phyloP scores from a whole-genome alignment of 2,797 vertebrate genomes.

The Aeoliscus strigatus region DNA sequence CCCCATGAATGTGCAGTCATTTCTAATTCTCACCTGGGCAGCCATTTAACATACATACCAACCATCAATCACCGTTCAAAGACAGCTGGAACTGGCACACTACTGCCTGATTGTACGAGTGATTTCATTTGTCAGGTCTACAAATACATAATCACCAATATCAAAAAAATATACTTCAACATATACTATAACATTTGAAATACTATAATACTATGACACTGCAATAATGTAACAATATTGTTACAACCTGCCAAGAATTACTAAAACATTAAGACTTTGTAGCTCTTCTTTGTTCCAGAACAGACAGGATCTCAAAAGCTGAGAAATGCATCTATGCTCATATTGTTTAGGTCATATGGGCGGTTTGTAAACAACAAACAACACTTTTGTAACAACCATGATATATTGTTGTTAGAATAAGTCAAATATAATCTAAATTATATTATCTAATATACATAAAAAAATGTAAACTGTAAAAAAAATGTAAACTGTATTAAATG shows the following conservation, averaged over 20 bases:
- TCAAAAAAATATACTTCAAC: no score
- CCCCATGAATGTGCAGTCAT: conserved; percentile 44
- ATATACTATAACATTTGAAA: no score
- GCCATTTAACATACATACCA: conserved; percentile 16
- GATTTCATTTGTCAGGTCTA: conserved; percentile 4
- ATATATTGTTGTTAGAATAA: no score
- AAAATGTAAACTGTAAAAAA: neutral
- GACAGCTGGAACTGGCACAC: conserved; percentile 19
- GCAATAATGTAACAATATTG: no score
- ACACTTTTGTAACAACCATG: no score
- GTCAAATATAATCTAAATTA: no score
- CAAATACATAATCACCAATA: no score
- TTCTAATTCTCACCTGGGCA: conserved; percentile 57
- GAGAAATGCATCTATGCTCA: conserved; percentile 9
- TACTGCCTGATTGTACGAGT: conserved; percentile 31
- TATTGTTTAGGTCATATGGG: no score
- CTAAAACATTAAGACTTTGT: conserved; percentile 18
- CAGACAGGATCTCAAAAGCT: neutral
- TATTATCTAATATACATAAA: no score
- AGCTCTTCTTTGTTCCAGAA: conserved; percentile 11
- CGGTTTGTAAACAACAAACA: no score
- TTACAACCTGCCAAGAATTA: conserved; percentile 9
- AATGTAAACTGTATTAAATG: no score
- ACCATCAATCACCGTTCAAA: conserved; percentile 16
- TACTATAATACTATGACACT: no score